Percentiles rank a stretch among this genome's conserved stretches.
Conservation (phyloP, 2,113 vertebrate genomes). For the Vimba vimba region DNA sequence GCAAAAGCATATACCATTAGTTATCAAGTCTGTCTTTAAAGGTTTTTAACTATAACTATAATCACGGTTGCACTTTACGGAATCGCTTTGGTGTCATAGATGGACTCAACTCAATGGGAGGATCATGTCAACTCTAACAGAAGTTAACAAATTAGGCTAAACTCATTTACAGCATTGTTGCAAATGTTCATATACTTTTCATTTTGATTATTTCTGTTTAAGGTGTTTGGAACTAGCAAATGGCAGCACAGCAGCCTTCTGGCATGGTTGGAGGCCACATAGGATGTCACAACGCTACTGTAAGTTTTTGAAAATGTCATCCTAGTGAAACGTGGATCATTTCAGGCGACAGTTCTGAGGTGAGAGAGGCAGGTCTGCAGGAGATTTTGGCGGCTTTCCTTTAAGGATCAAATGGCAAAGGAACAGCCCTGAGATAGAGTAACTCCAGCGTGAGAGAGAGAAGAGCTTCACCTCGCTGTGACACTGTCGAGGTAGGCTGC, state of each 20-base stretch:
- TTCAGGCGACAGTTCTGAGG: slow-evolving; percentile 11
- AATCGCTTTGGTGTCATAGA: not conserved
- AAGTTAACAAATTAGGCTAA: not conserved
- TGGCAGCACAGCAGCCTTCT: not conserved
- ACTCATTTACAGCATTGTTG: not conserved
- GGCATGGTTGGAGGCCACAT: not conserved
- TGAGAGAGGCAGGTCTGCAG: not conserved
- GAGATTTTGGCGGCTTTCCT: slow-evolving; percentile 6
- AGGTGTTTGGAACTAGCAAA: not conserved
- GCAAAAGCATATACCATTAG: not conserved
- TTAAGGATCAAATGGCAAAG: slow-evolving; percentile 32
- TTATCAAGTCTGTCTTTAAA: not conserved
- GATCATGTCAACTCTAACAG: not conserved
- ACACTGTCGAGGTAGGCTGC: slow-evolving; percentile 7
- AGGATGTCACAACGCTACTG: not conserved
- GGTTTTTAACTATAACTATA: too few species aligned
- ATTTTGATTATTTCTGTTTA: not conserved
- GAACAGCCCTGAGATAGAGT: not conserved
- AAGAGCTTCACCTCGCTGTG: not conserved
- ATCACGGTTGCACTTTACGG: too few species aligned
- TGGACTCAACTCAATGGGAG: not conserved
- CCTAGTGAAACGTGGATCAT: not conserved
- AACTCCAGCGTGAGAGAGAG: slow-evolving; percentile 21
- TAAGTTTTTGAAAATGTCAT: slow-evolving; percentile 40
- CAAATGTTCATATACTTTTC: not conserved